A percentile compares a stretch with the other conserved stretches of the same genome.
These are phyloP conservation scores for Cebidichthys violaceus DNA, from an alignment of 2,113 vertebrate genomes.

Conservation along the genomic window DNA sequence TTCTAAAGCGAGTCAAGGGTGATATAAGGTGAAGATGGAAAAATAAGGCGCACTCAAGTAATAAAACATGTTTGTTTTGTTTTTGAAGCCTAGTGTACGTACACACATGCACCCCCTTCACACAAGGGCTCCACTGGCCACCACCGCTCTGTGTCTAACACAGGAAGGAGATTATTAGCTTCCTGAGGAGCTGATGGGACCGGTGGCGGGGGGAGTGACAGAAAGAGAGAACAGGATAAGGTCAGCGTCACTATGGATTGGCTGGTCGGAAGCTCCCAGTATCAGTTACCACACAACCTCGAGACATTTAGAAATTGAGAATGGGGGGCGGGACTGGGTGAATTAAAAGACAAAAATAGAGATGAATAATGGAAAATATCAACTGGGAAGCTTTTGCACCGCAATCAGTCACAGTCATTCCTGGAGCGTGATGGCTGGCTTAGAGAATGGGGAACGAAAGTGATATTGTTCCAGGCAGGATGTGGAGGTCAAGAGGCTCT, in stretches of 20 bases:
- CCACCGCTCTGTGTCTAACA: conserved; percentile 56
- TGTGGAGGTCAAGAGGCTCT: conserved; percentile 64
- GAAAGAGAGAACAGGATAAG: conserved; percentile 60
- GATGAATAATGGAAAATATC: conserved; percentile 43
- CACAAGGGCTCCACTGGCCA: background rate
- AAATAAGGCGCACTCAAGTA: background rate
- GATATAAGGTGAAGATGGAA: background rate
- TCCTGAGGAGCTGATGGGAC: conserved; percentile 66
- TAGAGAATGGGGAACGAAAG: conserved; percentile 39
- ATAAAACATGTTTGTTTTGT: background rate
- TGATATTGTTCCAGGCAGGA: conserved; percentile 61
- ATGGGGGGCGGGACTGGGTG: conserved; percentile 24
- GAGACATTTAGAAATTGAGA: conserved; percentile 40
- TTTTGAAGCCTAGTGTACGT: background rate
- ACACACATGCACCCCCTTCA: conserved; percentile 13
- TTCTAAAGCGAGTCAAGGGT: background rate
- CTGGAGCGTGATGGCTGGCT: conserved; percentile 23
- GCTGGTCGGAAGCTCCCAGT: conserved; percentile 44
- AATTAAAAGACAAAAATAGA: conserved; percentile 49
- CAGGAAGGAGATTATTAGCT: conserved; percentile 79
- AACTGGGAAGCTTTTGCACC: background rate
- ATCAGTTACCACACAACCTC: conserved; percentile 36
- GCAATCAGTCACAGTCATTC: conserved; percentile 38
- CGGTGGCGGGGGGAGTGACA: background rate
- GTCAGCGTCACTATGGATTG: conserved; percentile 54